Evolutionary conservation across 2,797 vertebrate species (phyloP).

Genomic region (Acestrorhynchus altus): DNA sequence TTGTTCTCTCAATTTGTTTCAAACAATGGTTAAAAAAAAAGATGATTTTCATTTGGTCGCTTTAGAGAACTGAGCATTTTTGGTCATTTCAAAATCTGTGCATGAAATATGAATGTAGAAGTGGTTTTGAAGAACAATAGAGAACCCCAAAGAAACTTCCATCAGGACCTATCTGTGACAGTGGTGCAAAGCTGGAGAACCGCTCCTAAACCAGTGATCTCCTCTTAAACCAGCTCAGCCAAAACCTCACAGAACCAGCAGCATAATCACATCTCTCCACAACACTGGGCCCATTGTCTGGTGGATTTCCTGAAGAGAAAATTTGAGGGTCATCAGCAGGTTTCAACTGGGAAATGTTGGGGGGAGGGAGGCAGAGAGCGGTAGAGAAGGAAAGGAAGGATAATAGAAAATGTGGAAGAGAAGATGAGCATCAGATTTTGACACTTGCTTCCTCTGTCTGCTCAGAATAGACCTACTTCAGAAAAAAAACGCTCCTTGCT

Average conservation of each 20-base stretch:
- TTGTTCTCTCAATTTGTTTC: too few species aligned
- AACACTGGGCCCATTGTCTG: background rate
- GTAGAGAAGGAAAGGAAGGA: background rate
- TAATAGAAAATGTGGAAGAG: background rate
- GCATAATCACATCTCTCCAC: conserved; percentile 10
- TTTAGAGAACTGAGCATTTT: background rate
- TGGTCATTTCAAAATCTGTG: background rate
- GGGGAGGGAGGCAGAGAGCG: background rate
- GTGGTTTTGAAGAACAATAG: conserved; percentile 1
- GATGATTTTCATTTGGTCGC: background rate
- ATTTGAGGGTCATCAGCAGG: background rate
- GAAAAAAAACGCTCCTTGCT: conserved; percentile 14
- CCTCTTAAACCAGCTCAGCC: background rate
- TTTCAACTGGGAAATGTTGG: background rate
- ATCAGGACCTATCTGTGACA: conserved; percentile 8
- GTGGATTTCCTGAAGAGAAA: background rate
- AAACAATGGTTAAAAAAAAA: background rate
- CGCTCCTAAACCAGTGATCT: background rate
- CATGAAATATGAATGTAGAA: background rate
- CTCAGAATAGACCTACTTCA: conserved; percentile 40
- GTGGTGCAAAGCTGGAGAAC: conserved; percentile 22
- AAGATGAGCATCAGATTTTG: background rate
- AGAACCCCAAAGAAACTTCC: background rate
- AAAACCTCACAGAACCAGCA: conserved; percentile 9
- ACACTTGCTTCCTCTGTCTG: conserved; percentile 25